Evolutionary conservation across 1,140 invertebrate species (phyloP).

Genomic region (Himalopsyche phryganea): DNA sequence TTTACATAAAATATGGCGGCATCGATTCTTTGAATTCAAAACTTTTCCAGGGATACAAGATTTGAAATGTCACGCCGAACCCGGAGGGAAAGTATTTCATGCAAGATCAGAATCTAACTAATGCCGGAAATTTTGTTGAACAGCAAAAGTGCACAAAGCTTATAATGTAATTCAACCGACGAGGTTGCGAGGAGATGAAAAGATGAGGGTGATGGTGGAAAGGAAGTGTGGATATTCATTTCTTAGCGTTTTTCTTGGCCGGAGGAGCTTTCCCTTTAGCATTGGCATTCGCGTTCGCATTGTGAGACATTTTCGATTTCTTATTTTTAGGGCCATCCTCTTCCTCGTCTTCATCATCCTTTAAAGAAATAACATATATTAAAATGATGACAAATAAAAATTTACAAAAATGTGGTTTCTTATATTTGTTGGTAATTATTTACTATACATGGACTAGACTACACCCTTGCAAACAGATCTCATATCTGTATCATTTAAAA

Average conservation of each 20-base stretch:
- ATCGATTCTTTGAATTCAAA: too few relatives aligned
- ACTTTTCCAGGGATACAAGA: too few relatives aligned
- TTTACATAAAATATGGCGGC: too few relatives aligned
- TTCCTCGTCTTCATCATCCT: constrained; percentile 55
- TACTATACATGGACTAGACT: too few relatives aligned
- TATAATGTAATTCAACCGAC: constrained; percentile 32
- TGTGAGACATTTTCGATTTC: constrained; percentile 63
- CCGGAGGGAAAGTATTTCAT: too few relatives aligned
- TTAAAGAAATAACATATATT: constrained; percentile 2
- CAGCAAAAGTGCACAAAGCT: constrained; percentile 32
- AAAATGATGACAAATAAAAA: too few relatives aligned
- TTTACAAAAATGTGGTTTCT: too few relatives aligned
- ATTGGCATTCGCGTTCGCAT: constrained; percentile 55
- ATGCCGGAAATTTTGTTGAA: constrained; percentile 6
- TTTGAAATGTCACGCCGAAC: too few relatives aligned
- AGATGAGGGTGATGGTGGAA: background rate
- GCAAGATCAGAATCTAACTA: constrained; percentile 1
- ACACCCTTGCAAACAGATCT: too few relatives aligned
- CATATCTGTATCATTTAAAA: too few relatives aligned
- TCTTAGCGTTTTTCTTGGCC: constrained; percentile 54
- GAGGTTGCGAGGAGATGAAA: constrained; percentile 25
- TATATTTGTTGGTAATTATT: too few relatives aligned
- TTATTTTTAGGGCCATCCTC: constrained; percentile 65
- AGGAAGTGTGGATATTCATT: constrained; percentile 39
- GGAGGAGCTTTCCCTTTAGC: constrained; percentile 33